A percentile compares a stretch with the other conserved stretches of the same genome.
These are phyloP conservation scores for Onychostruthus taczanowskii DNA, from an alignment of 2,113 vertebrate species.

Conservation along the genomic window DNA sequence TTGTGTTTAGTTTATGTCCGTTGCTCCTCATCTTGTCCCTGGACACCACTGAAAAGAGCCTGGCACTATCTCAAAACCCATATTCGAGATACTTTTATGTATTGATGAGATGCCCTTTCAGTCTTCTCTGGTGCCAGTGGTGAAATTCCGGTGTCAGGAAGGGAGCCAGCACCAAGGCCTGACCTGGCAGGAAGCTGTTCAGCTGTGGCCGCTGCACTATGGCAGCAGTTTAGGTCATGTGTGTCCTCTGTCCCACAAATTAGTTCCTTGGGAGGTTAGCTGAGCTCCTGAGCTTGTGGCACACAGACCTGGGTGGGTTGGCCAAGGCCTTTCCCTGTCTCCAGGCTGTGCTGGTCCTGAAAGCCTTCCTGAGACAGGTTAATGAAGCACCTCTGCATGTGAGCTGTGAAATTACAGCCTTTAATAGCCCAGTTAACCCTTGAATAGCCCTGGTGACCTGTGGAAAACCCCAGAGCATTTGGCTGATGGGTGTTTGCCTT, in stretches of 20 bases:
- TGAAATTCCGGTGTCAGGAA: background rate
- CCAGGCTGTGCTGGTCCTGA: background rate
- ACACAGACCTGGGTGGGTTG: background rate
- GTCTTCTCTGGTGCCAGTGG: background rate
- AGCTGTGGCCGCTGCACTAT: background rate
- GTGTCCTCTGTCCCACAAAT: fast-evolving
- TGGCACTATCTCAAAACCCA: background rate
- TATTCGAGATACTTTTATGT: background rate
- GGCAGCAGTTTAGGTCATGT: background rate
- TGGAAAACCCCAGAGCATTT: background rate
- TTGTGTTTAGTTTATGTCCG: background rate
- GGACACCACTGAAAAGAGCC: background rate
- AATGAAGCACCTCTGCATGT: background rate
- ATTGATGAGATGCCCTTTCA: background rate
- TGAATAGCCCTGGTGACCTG: background rate
- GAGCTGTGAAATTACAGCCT: background rate
- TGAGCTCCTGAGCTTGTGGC: background rate
- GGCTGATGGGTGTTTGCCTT: background rate
- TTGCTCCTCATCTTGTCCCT: background rate
- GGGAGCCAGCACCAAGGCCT: background rate
- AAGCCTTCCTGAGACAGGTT: background rate
- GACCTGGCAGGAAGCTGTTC: background rate
- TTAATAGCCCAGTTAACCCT: background rate
- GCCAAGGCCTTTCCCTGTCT: background rate
- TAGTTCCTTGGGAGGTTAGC: background rate